phyloP scores from a whole-genome alignment of 2,113 vertebrate genomes.

The Ginglymostoma cirratum region DNA sequence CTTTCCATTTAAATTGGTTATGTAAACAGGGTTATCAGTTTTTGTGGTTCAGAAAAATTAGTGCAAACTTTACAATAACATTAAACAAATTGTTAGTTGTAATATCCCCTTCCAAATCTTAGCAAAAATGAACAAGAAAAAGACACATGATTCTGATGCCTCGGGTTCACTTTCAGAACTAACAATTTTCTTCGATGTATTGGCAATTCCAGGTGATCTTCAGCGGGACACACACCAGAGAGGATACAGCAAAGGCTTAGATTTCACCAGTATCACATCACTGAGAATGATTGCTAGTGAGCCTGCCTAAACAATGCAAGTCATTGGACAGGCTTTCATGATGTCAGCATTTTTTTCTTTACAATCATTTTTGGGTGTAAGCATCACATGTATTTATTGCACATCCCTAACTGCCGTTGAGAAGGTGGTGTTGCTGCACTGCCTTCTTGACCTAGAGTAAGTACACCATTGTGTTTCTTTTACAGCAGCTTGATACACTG shows the following conservation, averaged over 20 bases:
- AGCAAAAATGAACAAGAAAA: background rate
- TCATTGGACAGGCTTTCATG: background rate
- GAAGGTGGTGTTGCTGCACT: background rate
- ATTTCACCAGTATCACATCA: background rate
- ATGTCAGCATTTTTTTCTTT: background rate
- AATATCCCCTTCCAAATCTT: background rate
- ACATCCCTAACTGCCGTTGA: background rate
- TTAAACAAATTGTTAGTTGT: background rate
- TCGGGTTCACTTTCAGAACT: background rate
- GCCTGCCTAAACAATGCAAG: background rate
- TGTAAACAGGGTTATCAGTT: background rate
- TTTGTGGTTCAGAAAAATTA: background rate
- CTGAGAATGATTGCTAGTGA: background rate
- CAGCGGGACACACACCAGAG: background rate
- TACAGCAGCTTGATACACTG: background rate
- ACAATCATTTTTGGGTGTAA: background rate
- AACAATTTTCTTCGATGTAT: background rate
- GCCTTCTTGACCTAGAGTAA: background rate
- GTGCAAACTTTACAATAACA: background rate
- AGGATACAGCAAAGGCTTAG: background rate
- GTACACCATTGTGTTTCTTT: background rate
- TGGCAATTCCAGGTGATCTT: background rate
- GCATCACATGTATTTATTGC: background rate
- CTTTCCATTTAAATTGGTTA: background rate
- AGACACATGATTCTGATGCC: background rate